Evolutionary conservation across 2,113 vertebrate species (phyloP), one percentile per base, ranked within the genome.

Genomic region (Gambusia holbrooki): DNA sequence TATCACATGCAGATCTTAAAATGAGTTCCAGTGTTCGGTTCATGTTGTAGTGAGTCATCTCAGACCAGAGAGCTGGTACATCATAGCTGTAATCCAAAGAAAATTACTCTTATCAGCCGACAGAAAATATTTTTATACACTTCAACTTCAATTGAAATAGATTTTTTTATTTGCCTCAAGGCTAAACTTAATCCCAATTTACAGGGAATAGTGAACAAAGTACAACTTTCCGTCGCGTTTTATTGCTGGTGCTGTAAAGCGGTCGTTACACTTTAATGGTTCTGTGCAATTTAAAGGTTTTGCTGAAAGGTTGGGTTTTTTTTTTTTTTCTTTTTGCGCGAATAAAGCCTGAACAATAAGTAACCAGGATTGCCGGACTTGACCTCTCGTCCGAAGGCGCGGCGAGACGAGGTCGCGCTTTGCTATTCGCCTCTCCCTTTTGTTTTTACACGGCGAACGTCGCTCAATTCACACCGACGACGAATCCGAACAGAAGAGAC

Each of bases 251-350:
- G 81, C 63, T 86, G 80, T 80, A 80, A 84, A 65, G n/a, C n/a
- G 54, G 32, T 77, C 30, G 78, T 89, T 89, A 90, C 63, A 84
- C 42, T 89, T 86, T 87, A 88, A 81, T 73, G 19, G 73, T 13
- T n/a, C 42, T 67, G 25, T 48, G 60, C 71, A 29, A 73, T 73
- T 78, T 13, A 42, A 79, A n/a, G 69, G 71, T 66, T 85, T 84
- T 73, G 54, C 76, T 80, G 42, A 81, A 82, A 74, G 69, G 2
- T 35, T 35, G 27, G 27, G 10, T 10, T 10, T 35, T 37, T 35
- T 10, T 10, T 35, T 37, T 35, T 35, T 37, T 54, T 73, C 79
- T 29, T 73, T 81, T 69, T 30, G 33, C 54, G 4, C 30, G 32
- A 74, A 69, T 51, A 9, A 19, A 10, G 3, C 77, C 79, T 66